Base-by-base conservation (phyloP, 2,888 invertebrate genomes). In the Drosophila yooni region DNA sequence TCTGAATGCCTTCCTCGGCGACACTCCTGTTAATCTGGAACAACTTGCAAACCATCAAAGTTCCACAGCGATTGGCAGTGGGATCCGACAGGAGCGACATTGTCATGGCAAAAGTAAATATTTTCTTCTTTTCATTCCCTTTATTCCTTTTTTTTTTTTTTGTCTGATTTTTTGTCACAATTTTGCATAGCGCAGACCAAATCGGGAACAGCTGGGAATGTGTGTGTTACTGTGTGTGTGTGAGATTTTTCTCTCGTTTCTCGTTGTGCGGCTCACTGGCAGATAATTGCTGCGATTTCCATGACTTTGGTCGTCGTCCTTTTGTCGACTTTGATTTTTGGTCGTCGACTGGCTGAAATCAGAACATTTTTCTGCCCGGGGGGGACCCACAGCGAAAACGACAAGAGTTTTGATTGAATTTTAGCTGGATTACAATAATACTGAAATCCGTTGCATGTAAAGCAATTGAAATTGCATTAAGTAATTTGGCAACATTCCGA, bases 81-180 rank as follows among this genome's bases (percentile, higher is more conserved):
- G 31, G 27, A 18, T 25, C n/a, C 52, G 53, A 72, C 48, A 43
- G 75, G 46, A 74, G 67, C 63, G 78, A 79, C 86, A 88, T 85
- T 88, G 85, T 85, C 85, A 85, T 89, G 85, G 86, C 67, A 85
- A 90, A 89, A 88, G 86, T 88, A 85, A 85, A 85, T 85, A 85
- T 85, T 89, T 84, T 88, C 85, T 85, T 76, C 70, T 43, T 62
- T 68, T 60, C 46, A 51, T 62, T 74, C 34, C 13, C 50, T 34
- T 52, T 66, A 65, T 43, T 60, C 53, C n/a, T n/a, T 56, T 62
- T 62, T 61, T 54, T n/a, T 11, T 58, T 62, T 67, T 65, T 56
- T 52, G 70, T 50, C 63, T 56, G 84, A 83, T 75, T 79, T 83
- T 83, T 77, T 71, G 75, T 80, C 67, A 81, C 83, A 85, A 63